Evolutionary conservation across 2,113 vertebrate species (phyloP).

Genomic region (Istiophorus platypterus): DNA sequence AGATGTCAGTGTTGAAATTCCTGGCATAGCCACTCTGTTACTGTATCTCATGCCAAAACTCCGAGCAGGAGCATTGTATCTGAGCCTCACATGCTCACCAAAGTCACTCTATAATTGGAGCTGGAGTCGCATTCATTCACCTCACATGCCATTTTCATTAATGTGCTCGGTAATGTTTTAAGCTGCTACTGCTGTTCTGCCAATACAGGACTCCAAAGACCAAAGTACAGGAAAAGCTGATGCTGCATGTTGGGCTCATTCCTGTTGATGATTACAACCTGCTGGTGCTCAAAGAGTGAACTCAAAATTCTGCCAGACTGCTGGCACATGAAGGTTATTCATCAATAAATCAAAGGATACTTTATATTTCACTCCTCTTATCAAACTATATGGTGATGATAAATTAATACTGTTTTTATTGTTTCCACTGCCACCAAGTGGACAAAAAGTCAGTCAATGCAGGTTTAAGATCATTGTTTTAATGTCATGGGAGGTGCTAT

Average conservation of each 20-base stretch:
- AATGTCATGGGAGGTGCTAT: neutral
- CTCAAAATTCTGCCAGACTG: slow-evolving; percentile 5
- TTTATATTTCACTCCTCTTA: slow-evolving; percentile 8
- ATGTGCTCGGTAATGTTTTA: slow-evolving; percentile 22
- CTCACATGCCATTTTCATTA: neutral
- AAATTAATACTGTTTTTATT: neutral
- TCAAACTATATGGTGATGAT: neutral
- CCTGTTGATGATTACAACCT: slow-evolving; percentile 31
- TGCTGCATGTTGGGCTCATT: neutral
- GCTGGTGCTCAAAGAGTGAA: neutral
- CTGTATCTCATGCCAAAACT: slow-evolving; percentile 41
- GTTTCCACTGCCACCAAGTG: neutral
- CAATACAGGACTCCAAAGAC: neutral
- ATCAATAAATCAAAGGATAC: neutral
- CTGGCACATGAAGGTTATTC: neutral
- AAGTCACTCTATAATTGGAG: slow-evolving; percentile 7
- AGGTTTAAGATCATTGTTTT: too few relatives aligned
- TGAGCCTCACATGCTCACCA: slow-evolving; percentile 30
- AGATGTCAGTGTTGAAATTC: slow-evolving; percentile 54
- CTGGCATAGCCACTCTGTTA: slow-evolving; percentile 39
- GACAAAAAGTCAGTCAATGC: neutral
- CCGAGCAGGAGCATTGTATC: slow-evolving; percentile 46
- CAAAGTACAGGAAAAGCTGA: slow-evolving; percentile 30
- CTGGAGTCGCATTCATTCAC: slow-evolving; percentile 12
- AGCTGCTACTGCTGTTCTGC: neutral